These are phyloP conservation scores for Myotis yumanensis DNA, from an alignment of 2,113 vertebrate species.

Conservation along the genomic window DNA sequence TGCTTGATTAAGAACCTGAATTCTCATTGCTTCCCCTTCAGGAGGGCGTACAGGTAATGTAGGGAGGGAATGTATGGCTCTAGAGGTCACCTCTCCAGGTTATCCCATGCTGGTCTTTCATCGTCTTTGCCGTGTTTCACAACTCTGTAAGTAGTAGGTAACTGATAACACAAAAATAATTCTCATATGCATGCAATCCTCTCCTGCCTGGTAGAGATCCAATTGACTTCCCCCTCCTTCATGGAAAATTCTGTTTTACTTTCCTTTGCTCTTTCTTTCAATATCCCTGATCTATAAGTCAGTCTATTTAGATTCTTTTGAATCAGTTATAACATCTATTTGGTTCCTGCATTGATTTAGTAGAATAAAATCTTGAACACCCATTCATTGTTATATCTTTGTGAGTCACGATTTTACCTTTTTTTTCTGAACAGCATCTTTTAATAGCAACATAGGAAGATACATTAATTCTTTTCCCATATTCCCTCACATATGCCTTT, in stretches of 20 bases:
- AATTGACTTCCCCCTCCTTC: not conserved
- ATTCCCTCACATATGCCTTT: conserved; percentile 58
- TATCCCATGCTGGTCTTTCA: not conserved
- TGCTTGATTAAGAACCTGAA: conserved; percentile 30
- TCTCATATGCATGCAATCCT: not conserved
- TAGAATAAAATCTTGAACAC: not conserved
- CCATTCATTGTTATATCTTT: not conserved
- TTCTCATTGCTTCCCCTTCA: conserved; percentile 50
- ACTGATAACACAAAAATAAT: not conserved
- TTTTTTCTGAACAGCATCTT: conserved; percentile 52
- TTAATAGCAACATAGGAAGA: conserved; percentile 43
- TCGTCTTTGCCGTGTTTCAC: not conserved
- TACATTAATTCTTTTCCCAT: conserved; percentile 41
- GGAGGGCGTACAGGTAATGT: not conserved
- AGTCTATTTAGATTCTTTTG: not conserved
- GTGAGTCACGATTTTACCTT: not conserved
- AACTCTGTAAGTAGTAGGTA: not conserved
- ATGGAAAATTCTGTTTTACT: not conserved
- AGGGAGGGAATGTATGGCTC: not conserved
- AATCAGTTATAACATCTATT: not conserved
- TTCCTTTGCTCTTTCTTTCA: not conserved
- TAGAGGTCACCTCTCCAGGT: not conserved
- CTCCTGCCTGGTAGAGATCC: not conserved
- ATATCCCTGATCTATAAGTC: not conserved
- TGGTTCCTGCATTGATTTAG: not conserved